A percentile compares a stretch with the other conserved stretches of the same genome.
Conservation (phyloP, 2,113 vertebrate genomes). For the Phasianus colchicus region DNA sequence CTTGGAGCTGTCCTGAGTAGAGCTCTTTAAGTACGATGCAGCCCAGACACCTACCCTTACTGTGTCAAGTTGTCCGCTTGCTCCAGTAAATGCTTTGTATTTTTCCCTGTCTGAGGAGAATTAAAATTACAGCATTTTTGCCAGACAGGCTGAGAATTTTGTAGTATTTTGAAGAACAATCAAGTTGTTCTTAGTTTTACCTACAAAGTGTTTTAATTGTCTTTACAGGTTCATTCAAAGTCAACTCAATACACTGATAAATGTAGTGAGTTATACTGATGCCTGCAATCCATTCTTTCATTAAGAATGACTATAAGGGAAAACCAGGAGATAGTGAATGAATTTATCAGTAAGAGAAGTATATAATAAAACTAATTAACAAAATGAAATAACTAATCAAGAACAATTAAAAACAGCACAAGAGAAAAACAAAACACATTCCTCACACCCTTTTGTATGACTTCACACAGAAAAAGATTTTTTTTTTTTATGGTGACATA, state of each 20-base stretch:
- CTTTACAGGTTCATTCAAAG: neutral
- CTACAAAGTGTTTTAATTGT: neutral
- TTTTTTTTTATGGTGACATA: neutral
- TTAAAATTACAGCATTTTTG: conserved; percentile 57
- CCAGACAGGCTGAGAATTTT: conserved; percentile 21
- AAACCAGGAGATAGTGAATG: neutral
- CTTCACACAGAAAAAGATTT: neutral
- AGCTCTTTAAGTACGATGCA: conserved; percentile 21
- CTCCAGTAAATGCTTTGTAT: conserved; percentile 15
- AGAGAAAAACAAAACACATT: neutral
- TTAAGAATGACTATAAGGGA: neutral
- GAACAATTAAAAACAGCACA: neutral
- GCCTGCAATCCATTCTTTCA: neutral
- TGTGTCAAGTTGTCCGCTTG: conserved; percentile 47
- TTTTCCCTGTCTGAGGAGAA: conserved; percentile 45
- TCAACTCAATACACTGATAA: neutral
- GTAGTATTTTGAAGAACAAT: neutral
- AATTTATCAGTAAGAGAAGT: neutral
- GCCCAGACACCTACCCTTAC: conserved; percentile 32
- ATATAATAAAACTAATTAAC: neutral
- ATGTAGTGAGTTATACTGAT: neutral
- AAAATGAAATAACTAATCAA: neutral
- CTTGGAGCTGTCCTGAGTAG: conserved; percentile 13
- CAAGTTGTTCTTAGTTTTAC: neutral
- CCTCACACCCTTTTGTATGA: neutral